phyloP scores from a whole-genome alignment of 2,888 invertebrate species.

The Dryobota labecula region DNA sequence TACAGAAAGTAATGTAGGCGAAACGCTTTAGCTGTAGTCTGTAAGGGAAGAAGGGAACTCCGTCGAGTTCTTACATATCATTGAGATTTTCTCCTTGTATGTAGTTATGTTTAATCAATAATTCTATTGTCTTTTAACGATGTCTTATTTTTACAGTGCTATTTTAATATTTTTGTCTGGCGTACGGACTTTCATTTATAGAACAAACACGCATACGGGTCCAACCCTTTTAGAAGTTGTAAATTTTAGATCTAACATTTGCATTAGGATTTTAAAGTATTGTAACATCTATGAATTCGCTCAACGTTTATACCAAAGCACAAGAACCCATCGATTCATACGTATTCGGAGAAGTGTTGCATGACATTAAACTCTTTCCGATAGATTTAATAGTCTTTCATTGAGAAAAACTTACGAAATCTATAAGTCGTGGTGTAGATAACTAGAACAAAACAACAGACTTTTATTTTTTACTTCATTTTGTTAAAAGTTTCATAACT shows the following conservation, averaged over 20 bases:
- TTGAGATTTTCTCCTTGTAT: slow-evolving; percentile 89
- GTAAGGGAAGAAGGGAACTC: slow-evolving; percentile 87
- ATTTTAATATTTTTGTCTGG: slow-evolving; percentile 79
- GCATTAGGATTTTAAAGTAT: slow-evolving; percentile 88
- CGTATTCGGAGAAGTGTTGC: slow-evolving; percentile 85
- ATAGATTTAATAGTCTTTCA: slow-evolving; percentile 90
- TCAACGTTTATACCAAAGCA: slow-evolving; percentile 91
- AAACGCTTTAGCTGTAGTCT: slow-evolving; percentile 88
- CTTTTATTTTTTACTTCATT: slow-evolving; percentile 66
- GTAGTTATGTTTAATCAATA: slow-evolving; percentile 79
- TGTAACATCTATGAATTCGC: slow-evolving; percentile 87
- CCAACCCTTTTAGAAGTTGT: slow-evolving; percentile 89
- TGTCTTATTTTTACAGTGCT: slow-evolving; percentile 83
- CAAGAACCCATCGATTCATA: slow-evolving; percentile 90
- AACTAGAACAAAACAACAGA: slow-evolving; percentile 71
- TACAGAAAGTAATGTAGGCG: slow-evolving; percentile 83
- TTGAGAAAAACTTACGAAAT: slow-evolving; percentile 88
- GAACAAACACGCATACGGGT: slow-evolving; percentile 89
- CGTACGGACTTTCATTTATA: slow-evolving; percentile 78
- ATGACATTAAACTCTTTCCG: slow-evolving; percentile 82
- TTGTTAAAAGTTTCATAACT: slow-evolving; percentile 68
- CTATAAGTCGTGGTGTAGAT: slow-evolving; percentile 78
- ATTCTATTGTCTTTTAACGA: slow-evolving; percentile 77
- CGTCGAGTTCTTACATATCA: slow-evolving; percentile 90
- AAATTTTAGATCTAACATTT: slow-evolving; percentile 88